Base-by-base conservation (phyloP, 2,888 invertebrate genomes). In the Drosophila colorata region DNA sequence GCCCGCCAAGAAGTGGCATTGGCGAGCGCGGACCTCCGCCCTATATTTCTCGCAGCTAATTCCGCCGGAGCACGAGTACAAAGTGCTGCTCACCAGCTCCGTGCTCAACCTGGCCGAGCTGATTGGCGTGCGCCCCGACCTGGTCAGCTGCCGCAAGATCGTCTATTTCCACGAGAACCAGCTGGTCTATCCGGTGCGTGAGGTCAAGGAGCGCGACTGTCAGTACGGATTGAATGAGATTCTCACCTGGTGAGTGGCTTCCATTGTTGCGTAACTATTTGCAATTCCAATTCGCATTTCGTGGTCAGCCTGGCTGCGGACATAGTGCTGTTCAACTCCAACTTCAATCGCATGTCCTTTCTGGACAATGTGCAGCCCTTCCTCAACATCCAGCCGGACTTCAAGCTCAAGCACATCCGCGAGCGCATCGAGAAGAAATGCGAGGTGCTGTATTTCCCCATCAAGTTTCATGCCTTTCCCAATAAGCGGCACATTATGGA, bases 161-260 rank as follows among this genome's bases (percentile, higher is more conserved):
- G 92, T 96, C 0, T 96, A 96, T 86, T 96, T 96, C 82, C 96
- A 96, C 90, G 96, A 96, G 91, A 96, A 96, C 90, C 96, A 96
- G 88, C 91, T 96, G 28, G 93, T 94, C 0, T 96, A 96, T 91
- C 96, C 96, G 0, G 94, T 95, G 13, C 93, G 94, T 49, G 93
- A 94, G 60, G 93, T 94, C 1, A 94, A 95, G 83, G 93, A 95
- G 43, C 92, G 96, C 67, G 96, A 96, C 90, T 95, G 95, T 74
- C 96, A 96, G 89, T 96, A 94, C 91, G 95, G 95, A 1, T 95
- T 95, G 73, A 96, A 96, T 92, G 95, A 96, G 91, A 95, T 96
- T 48, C 91, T 95, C 37, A 94, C 95, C 13, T 94, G 95, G 95
- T 95, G 92, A 83, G 88, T 77, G 41, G 49, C 0, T 1, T 3